These are phyloP conservation scores for Gymnocypris eckloni DNA, from an alignment of 2,797 vertebrate species.

Conservation along the genomic window DNA sequence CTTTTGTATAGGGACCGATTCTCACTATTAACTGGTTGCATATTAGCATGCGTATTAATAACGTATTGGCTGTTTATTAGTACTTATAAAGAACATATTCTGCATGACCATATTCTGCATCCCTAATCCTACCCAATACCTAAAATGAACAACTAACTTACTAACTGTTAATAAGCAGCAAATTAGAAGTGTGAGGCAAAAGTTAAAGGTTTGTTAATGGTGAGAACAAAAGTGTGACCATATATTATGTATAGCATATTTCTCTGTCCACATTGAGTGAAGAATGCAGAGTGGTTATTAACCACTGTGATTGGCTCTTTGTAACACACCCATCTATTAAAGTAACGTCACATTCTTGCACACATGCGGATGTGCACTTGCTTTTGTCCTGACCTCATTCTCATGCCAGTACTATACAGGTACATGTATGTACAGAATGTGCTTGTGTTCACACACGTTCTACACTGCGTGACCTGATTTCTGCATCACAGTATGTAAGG, in stretches of 20 bases:
- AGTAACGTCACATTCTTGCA: slow-evolving; percentile 65
- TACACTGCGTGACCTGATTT: slow-evolving; percentile 48
- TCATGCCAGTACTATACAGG: neutral
- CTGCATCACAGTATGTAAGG: slow-evolving; percentile 19
- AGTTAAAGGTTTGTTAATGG: neutral
- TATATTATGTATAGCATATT: neutral
- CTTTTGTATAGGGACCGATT: too few species aligned
- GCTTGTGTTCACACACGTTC: slow-evolving; percentile 3
- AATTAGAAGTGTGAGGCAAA: neutral
- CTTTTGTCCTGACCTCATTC: slow-evolving; percentile 48
- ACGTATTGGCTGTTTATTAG: too few species aligned
- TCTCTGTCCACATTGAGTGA: neutral
- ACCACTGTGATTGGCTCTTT: slow-evolving; percentile 66
- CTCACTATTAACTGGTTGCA: too few species aligned
- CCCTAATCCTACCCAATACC: neutral
- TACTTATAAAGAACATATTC: too few species aligned
- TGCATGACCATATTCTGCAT: too few species aligned
- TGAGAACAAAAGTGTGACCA: neutral
- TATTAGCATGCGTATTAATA: too few species aligned
- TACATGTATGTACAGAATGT: neutral
- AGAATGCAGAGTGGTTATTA: neutral
- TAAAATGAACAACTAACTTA: neutral
- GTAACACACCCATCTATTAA: slow-evolving; percentile 63
- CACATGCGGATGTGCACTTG: neutral
- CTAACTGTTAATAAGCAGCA: neutral